Evolutionary conservation across 2,888 invertebrate genomes (phyloP).

Genomic region (Cyaniris semiargus): DNA sequence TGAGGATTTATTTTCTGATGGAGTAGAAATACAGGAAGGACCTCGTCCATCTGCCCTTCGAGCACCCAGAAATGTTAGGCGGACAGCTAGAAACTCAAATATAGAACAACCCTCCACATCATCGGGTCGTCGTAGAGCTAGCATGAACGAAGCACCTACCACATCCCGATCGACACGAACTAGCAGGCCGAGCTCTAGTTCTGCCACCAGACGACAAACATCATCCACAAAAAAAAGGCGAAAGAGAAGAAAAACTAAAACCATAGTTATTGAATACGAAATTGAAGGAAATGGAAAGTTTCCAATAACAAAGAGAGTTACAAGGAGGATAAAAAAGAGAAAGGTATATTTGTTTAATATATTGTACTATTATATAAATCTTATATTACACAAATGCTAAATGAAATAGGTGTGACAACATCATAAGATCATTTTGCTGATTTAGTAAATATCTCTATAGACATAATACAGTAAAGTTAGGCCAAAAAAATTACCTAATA

Average conservation of each 20-base stretch:
- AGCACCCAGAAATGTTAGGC: slow-evolving; percentile 44
- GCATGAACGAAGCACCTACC: slow-evolving; percentile 45
- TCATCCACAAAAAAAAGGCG: slow-evolving; percentile 52
- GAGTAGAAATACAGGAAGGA: slow-evolving; percentile 51
- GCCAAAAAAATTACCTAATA: too few relatives aligned
- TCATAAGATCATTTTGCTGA: too few relatives aligned
- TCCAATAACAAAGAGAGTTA: slow-evolving; percentile 77
- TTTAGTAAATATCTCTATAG: too few relatives aligned
- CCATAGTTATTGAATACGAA: slow-evolving; percentile 85
- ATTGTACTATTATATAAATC: neutral
- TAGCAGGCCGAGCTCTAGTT: slow-evolving; percentile 37
- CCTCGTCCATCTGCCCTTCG: slow-evolving; percentile 50
- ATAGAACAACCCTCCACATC: slow-evolving; percentile 57
- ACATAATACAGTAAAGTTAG: too few relatives aligned
- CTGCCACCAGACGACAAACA: slow-evolving; percentile 44
- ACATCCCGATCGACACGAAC: slow-evolving; percentile 45
- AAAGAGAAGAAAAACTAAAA: slow-evolving; percentile 72
- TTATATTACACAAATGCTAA: too few relatives aligned
- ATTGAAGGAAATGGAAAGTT: slow-evolving; percentile 83
- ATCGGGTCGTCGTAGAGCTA: slow-evolving; percentile 44
- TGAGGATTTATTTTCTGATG: slow-evolving; percentile 70
- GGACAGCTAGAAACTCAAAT: slow-evolving; percentile 45
- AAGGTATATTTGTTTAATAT: slow-evolving; percentile 50
- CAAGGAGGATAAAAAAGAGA: slow-evolving; percentile 62
- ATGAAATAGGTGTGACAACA: too few relatives aligned